Conservation (phyloP, 2,888 invertebrate species). For the Lomographa bimaculata region DNA sequence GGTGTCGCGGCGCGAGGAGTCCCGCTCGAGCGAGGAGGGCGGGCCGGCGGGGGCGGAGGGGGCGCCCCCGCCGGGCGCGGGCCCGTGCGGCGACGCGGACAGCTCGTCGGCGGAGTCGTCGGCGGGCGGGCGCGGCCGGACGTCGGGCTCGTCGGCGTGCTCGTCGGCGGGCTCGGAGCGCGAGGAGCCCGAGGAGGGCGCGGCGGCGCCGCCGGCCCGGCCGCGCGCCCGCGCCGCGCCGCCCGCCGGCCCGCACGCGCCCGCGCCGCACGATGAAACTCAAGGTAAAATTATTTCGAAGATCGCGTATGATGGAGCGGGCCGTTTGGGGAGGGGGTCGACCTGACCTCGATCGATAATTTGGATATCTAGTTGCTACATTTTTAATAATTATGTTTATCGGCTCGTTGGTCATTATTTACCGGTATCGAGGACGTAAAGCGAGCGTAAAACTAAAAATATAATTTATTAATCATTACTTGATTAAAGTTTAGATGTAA, state of each 20-base stretch:
- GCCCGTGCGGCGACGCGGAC: constrained; percentile 29
- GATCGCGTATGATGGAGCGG: constrained; percentile 50
- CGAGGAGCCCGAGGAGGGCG: constrained; percentile 17
- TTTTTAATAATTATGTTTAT: no score
- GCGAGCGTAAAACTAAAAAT: no score
- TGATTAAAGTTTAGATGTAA: no score
- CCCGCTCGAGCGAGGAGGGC: constrained; percentile 56
- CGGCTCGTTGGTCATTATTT: no score
- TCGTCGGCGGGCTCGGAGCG: constrained; percentile 33
- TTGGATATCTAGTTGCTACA: no score
- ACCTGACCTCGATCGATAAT: no score
- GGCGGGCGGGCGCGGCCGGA: constrained; percentile 21
- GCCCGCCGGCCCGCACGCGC: constrained; percentile 23
- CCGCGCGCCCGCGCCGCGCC: constrained; percentile 8
- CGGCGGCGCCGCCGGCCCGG: constrained; percentile 16
- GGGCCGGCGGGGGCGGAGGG: constrained; percentile 27
- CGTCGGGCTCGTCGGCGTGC: constrained; percentile 37
- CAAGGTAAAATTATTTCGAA: constrained; percentile 27
- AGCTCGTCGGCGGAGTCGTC: constrained; percentile 27
- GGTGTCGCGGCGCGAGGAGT: constrained; percentile 53
- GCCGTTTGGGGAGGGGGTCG: constrained; percentile 58
- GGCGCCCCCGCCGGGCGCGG: constrained; percentile 20
- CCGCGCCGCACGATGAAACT: constrained; percentile 26
- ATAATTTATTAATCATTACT: no score
- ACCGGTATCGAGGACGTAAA: no score